Conservation (phyloP, 1,140 invertebrate species). For the Choristoneura fumiferana region DNA sequence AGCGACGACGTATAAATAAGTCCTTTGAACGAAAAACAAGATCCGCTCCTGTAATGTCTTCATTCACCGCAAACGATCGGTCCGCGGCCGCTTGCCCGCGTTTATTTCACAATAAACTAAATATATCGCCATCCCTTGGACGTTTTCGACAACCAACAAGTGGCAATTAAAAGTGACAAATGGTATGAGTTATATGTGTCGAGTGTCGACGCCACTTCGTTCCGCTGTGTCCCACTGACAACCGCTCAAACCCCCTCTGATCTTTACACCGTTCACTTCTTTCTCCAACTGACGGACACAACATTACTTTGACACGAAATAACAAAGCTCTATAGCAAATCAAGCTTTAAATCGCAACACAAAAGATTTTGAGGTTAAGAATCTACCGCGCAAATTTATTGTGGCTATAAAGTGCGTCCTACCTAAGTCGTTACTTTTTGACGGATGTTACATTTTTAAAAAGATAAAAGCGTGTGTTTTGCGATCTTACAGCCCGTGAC, state of each 20-base stretch:
- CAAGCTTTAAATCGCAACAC: constrained; percentile 26
- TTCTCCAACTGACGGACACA: constrained; percentile 33
- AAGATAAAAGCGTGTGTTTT: constrained; percentile 51
- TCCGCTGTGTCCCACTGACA: constrained; percentile 43
- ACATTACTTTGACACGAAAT: constrained; percentile 30
- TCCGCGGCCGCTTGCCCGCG: constrained; percentile 33
- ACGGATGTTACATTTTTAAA: constrained; percentile 48
- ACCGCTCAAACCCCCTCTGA: constrained; percentile 51
- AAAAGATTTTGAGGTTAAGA: constrained; percentile 30
- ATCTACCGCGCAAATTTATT: constrained; percentile 38
- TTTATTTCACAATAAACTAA: constrained; percentile 75
- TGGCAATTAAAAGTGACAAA: constrained; percentile 78
- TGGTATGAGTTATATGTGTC: constrained; percentile 64
- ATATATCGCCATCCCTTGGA: constrained; percentile 65
- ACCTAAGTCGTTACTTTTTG: constrained; percentile 44
- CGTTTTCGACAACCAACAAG: constrained; percentile 69
- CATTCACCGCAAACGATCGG: constrained; percentile 36
- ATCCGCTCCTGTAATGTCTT: constrained; percentile 53
- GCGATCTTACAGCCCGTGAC: constrained; percentile 50
- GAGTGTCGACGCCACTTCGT: constrained; percentile 26
- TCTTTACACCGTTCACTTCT: constrained; percentile 49
- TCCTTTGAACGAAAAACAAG: constrained; percentile 51
- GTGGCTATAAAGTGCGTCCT: constrained; percentile 23
- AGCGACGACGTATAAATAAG: constrained; percentile 57
- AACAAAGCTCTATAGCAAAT: constrained; percentile 28